Conservation (phyloP, 2,797 vertebrate species). For the Austrolebias charrua region DNA sequence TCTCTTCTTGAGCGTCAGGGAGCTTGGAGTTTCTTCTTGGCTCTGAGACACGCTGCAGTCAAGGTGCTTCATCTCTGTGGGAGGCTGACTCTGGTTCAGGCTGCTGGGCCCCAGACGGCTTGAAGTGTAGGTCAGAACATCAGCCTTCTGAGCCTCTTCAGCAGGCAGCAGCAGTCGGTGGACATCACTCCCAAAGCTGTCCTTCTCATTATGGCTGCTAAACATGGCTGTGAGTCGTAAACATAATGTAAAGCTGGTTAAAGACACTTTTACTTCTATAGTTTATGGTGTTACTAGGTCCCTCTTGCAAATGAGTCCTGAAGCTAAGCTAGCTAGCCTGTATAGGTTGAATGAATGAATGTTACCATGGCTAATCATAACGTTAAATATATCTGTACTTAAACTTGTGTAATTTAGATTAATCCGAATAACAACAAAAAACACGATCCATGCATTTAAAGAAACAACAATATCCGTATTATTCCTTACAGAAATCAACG, state of each 20-base stretch:
- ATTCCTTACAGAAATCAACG: too few species aligned
- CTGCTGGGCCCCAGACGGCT: slow-evolving; percentile 74
- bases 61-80: slow-evolving; percentile 35
- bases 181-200: slow-evolving; percentile 35
- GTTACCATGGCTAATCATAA: background rate
- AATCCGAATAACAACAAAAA: background rate
- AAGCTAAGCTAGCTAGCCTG: too few species aligned
- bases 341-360: too few species aligned
- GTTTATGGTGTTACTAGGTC: background rate
- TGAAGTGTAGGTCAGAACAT: slow-evolving; percentile 70
- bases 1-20: slow-evolving; percentile 24
- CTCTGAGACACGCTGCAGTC: slow-evolving; percentile 57
- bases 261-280: slow-evolving; percentile 1
- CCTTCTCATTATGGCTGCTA: slow-evolving; percentile 24
- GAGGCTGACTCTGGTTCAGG: slow-evolving; percentile 54
- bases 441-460: background rate
- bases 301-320: too few species aligned
- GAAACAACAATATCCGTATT: too few species aligned
- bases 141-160: slow-evolving; percentile 70
- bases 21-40: slow-evolving; percentile 27
- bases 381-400: background rate
- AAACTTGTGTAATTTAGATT: background rate
- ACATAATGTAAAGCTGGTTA: slow-evolving; percentile 2
- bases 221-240: slow-evolving; percentile 56
- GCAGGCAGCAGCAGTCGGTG: too few species aligned